Conservation (phyloP, 2,888 invertebrate genomes). For the Selenia dentaria region DNA sequence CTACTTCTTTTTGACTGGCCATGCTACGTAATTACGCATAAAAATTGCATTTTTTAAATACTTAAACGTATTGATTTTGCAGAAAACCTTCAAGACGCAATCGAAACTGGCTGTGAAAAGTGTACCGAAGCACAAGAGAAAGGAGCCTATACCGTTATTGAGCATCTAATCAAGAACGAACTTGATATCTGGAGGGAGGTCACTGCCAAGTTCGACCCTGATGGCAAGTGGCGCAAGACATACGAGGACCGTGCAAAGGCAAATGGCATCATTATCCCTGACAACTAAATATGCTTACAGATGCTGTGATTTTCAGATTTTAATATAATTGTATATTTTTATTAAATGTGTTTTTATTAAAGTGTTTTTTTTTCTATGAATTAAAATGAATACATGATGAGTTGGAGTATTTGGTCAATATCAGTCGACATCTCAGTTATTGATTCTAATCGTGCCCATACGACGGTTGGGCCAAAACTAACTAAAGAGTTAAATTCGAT, state of each 20-base stretch:
- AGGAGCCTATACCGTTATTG: conserved; percentile 86
- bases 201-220: conserved; percentile 88
- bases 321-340: no score
- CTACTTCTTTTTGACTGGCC: no score
- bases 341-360: conserved; percentile 3
- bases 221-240: conserved; percentile 86
- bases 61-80: conserved; percentile 20
- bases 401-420: no score
- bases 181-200: conserved; percentile 86
- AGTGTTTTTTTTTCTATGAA: conserved; percentile 12
- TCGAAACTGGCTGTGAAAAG: conserved; percentile 87
- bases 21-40: no score
- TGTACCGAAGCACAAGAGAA: conserved; percentile 87
- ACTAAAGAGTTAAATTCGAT: no score
- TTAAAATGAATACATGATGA: no score
- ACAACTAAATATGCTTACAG: conserved; percentile 27
- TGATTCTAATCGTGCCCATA: no score
- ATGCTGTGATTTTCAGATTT: not conserved
- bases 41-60: no score
- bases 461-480: no score
- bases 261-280: conserved; percentile 71
- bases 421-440: no score
- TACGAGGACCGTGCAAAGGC: conserved; percentile 85
- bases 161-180: conserved; percentile 87
- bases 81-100: conserved; percentile 87